phyloP scores from a whole-genome alignment of 2,888 invertebrate species.

The Pyrrhosoma nymphula region DNA sequence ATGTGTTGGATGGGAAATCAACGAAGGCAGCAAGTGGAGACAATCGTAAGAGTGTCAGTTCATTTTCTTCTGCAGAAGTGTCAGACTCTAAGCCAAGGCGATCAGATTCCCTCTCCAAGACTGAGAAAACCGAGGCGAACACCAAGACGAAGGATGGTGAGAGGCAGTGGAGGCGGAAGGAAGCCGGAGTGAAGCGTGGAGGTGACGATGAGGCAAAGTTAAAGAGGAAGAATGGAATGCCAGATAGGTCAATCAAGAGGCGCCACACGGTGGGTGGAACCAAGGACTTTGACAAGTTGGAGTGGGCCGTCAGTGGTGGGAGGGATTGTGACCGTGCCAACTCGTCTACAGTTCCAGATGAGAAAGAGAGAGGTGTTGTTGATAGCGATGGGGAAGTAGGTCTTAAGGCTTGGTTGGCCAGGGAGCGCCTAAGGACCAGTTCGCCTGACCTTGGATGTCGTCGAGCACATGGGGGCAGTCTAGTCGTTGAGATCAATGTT shows the following conservation, averaged over 20 bases:
- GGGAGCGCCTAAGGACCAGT: slow-evolving; percentile 81
- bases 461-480: slow-evolving; percentile 32
- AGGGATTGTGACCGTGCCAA: slow-evolving; percentile 78
- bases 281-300: slow-evolving; percentile 88
- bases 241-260: slow-evolving; percentile 90
- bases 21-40: neutral
- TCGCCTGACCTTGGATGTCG: slow-evolving; percentile 81
- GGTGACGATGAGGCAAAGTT: slow-evolving; percentile 67
- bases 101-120: slow-evolving; percentile 85
- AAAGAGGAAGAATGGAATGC: slow-evolving; percentile 88
- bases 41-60: slow-evolving; percentile 20
- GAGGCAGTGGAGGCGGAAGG: slow-evolving; percentile 58
- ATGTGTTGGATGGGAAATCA: slow-evolving; percentile 26
- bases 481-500: slow-evolving; percentile 64
- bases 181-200: slow-evolving; percentile 42
- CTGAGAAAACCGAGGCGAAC: slow-evolving; percentile 89
- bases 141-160: slow-evolving; percentile 79
- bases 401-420: slow-evolving; percentile 77
- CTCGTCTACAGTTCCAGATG: slow-evolving; percentile 71
- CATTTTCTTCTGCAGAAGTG: neutral
- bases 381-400: slow-evolving; percentile 69
- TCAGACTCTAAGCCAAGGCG: slow-evolving; percentile 80
- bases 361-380: slow-evolving; percentile 72
- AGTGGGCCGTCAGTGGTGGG: slow-evolving; percentile 80
- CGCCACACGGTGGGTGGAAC: slow-evolving; percentile 96